phyloP scores from a whole-genome alignment of 2,113 vertebrate genomes.

The Forbesichthys papilliferus region DNA sequence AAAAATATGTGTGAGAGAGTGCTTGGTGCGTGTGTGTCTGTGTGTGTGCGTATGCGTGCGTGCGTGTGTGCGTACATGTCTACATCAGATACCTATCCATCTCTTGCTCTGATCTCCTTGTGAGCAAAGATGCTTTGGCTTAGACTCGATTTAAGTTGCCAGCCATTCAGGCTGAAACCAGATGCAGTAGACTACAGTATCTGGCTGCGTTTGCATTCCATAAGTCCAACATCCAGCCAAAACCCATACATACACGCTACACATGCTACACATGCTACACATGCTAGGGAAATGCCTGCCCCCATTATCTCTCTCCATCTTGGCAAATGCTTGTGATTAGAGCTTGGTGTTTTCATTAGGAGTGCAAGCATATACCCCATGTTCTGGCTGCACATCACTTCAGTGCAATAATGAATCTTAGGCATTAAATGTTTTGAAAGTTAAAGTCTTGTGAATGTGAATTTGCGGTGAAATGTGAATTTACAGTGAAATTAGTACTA shows the following conservation, averaged over 20 bases:
- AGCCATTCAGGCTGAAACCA: constrained; percentile 36
- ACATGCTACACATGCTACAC: not conserved
- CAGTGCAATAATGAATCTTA: no score
- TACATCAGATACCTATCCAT: constrained; percentile 19
- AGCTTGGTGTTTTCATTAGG: not conserved
- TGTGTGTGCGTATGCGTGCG: constrained; percentile 1
- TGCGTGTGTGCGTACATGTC: constrained; percentile 4
- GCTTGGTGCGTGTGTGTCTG: constrained; percentile 13
- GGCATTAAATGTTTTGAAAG: no score
- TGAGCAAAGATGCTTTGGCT: constrained; percentile 33
- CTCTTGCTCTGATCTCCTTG: constrained; percentile 14
- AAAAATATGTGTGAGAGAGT: constrained; percentile 27
- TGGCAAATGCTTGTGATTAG: not conserved
- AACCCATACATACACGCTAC: not conserved
- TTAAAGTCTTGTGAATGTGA: no score
- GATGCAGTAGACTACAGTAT: constrained; percentile 9
- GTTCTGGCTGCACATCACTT: no score
- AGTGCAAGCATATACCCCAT: not conserved
- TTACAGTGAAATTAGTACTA: no score
- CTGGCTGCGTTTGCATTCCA: constrained; percentile 16
- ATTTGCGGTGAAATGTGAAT: no score
- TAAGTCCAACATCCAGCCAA: not conserved
- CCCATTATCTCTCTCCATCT: not conserved
- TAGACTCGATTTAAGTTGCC: constrained; percentile 4
- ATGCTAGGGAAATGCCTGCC: not conserved